A percentile compares a stretch with the other conserved stretches of the same genome.
phyloP scores from a whole-genome alignment of 2,797 vertebrate genomes.

The Notamacropus eugenii region DNA sequence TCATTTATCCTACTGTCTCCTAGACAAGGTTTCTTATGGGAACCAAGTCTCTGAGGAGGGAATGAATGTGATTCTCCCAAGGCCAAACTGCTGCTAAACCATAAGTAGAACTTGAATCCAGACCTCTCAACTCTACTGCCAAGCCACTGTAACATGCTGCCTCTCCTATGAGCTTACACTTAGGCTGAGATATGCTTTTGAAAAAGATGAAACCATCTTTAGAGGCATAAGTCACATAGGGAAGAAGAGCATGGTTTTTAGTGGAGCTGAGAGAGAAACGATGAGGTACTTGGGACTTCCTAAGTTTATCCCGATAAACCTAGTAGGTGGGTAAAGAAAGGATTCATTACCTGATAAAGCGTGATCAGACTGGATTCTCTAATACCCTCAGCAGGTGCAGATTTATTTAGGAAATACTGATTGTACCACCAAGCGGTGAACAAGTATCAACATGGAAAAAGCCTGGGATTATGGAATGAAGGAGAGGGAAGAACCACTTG shows the following conservation, averaged over 20 bases:
- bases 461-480: neutral
- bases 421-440: neutral
- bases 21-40: neutral
- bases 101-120: neutral
- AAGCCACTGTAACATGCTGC: neutral
- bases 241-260: neutral
- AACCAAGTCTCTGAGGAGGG: neutral
- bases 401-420: neutral
- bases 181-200: neutral
- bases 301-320: neutral
- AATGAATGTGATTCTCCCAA: neutral
- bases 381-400: neutral
- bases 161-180: neutral
- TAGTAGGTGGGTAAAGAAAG: neutral
- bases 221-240: neutral
- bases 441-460: neutral
- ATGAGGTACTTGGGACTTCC: neutral
- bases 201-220: neutral
- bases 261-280: neutral
- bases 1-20: neutral
- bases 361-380: neutral
- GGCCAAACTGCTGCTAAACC: neutral
- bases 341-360: neutral
- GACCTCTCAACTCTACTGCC: neutral
- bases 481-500: neutral